A percentile compares a stretch with the other conserved stretches of the same genome.
Conservation (phyloP, 2,113 vertebrate genomes). For the Oxygymnocypris stewartii region DNA sequence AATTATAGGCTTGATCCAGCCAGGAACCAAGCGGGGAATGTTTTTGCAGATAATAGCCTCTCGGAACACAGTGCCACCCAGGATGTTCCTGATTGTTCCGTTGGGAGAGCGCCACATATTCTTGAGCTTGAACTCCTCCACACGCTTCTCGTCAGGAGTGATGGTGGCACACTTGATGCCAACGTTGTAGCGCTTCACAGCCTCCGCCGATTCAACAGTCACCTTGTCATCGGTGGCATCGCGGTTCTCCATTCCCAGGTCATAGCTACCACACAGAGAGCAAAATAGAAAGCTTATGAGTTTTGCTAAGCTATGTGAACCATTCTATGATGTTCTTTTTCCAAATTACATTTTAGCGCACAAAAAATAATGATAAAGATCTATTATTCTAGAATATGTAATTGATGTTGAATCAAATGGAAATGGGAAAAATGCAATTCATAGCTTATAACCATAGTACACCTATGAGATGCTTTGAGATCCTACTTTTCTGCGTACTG, state of each 20-base stretch:
- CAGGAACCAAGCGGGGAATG: conserved; percentile 90
- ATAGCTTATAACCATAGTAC: not conserved
- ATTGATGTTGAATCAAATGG: not conserved
- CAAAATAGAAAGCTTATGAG: not conserved
- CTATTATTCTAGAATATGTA: not conserved
- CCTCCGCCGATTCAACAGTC: conserved; percentile 92
- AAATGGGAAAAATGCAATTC: not conserved
- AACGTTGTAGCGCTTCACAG: conserved; percentile 86
- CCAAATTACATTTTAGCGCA: not conserved
- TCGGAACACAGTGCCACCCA: conserved; percentile 96
- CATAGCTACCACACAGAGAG: conserved; percentile 76
- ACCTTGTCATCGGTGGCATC: conserved; percentile 89
- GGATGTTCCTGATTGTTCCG: conserved; percentile 96
- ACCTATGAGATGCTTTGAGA: not conserved
- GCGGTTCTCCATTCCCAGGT: conserved; percentile 92
- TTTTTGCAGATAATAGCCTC: conserved; percentile 98
- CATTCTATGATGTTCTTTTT: not conserved
- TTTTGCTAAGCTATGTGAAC: not conserved
- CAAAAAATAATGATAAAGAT: not conserved
- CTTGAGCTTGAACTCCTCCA: conserved; percentile 96
- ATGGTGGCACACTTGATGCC: conserved; percentile 98
- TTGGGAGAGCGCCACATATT: conserved; percentile 99
- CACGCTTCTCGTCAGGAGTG: conserved; percentile 94
- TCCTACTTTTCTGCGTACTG: not conserved
- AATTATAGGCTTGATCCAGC: conserved; percentile 96